Evolutionary conservation across 2,113 vertebrate genomes (phyloP).

Genomic region (Loxodonta africana): DNA sequence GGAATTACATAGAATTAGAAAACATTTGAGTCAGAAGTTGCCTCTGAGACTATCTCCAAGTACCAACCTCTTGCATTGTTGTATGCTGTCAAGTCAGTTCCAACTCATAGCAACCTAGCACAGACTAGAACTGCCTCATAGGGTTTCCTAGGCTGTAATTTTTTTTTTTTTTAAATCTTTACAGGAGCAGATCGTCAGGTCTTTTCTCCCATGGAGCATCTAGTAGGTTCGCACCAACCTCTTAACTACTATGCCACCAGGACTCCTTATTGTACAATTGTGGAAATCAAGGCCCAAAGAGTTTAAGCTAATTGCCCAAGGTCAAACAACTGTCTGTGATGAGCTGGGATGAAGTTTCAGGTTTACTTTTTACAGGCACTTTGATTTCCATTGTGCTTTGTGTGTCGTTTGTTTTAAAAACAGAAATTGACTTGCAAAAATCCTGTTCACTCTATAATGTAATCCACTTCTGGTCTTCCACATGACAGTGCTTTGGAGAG

Average conservation of each 20-base stretch:
- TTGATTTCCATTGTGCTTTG: background rate
- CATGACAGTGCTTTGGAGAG: background rate
- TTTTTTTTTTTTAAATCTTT: no score
- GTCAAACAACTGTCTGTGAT: background rate
- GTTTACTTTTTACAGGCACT: background rate
- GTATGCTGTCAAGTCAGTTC: no score
- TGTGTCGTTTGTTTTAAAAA: background rate
- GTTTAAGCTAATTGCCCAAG: no score
- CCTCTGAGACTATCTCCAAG: background rate
- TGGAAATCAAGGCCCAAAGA: no score
- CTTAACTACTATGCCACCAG: no score
- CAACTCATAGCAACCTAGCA: no score
- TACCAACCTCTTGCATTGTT: background rate
- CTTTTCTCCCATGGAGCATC: no score
- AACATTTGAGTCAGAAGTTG: constrained; percentile 5
- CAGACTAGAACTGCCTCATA: no score
- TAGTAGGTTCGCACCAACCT: no score
- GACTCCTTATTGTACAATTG: no score
- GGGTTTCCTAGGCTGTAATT: no score
- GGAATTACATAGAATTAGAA: constrained; percentile 35
- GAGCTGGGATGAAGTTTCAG: background rate
- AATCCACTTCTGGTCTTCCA: background rate
- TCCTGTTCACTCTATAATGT: background rate
- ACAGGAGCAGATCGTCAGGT: no score
- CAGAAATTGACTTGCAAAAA: background rate